phyloP scores from a whole-genome alignment of 1,140 invertebrate genomes.

The Drosophila parabipectinata region DNA sequence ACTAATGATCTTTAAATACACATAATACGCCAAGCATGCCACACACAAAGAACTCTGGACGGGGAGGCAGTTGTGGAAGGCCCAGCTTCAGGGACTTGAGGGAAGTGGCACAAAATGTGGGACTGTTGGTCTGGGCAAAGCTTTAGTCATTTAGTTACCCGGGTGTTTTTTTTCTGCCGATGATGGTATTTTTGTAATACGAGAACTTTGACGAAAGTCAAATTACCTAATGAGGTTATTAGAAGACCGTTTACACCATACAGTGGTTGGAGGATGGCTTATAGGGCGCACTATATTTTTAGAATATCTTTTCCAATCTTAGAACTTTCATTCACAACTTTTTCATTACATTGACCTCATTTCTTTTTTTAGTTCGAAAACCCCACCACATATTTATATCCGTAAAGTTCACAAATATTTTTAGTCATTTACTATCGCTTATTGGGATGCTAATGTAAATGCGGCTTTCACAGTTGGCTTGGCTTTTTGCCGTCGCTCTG shows the following conservation, averaged over 20 bases:
- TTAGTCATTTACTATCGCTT: constrained; percentile 24
- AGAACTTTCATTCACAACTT: not conserved
- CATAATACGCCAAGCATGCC: constrained; percentile 54
- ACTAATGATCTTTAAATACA: constrained; percentile 80
- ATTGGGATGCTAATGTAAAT: constrained; percentile 36
- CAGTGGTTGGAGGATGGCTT: not conserved
- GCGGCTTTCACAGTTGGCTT: constrained; percentile 45
- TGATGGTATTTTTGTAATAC: constrained; percentile 24
- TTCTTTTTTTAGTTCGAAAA: constrained; percentile 3
- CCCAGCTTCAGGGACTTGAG: not conserved
- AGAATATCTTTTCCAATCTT: not conserved
- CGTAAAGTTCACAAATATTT: constrained; percentile 7
- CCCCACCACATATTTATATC: constrained; percentile 8
- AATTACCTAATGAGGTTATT: constrained; percentile 37
- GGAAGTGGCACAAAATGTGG: constrained; percentile 7
- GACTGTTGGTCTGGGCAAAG: constrained; percentile 13
- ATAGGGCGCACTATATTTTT: not conserved
- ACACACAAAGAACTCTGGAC: constrained; percentile 19
- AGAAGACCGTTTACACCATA: not conserved
- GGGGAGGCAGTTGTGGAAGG: not conserved
- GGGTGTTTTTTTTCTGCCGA: not conserved
- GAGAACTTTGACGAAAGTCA: constrained; percentile 34
- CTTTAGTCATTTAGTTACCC: constrained; percentile 34
- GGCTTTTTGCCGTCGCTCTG: constrained; percentile 7
- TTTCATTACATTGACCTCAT: not conserved